These are phyloP conservation scores for Halictus quadricinctus DNA, from an alignment of 2,888 invertebrate species.

Conservation along the genomic window DNA sequence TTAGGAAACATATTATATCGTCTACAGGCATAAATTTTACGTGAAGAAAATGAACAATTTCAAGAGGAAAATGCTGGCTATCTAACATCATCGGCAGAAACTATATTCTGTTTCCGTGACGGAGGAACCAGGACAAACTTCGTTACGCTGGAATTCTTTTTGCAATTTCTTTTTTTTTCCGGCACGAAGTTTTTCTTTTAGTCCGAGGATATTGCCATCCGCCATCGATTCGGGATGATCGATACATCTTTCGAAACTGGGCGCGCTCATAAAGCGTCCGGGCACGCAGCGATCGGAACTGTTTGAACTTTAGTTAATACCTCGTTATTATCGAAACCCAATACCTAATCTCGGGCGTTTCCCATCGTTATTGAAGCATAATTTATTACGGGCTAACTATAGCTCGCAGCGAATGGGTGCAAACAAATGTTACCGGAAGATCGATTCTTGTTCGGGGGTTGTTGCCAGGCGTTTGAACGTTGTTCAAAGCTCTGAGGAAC, in stretches of 20 bases:
- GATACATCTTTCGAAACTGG: not conserved
- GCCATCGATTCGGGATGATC: not conserved
- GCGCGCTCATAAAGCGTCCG: conserved; percentile 1
- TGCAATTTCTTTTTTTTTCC: not conserved
- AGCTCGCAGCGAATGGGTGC: not conserved
- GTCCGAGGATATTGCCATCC: not conserved
- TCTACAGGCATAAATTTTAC: too few relatives aligned
- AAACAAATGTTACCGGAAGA: conserved; percentile 48
- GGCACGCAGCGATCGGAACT: conserved; percentile 19
- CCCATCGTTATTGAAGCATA: conserved; percentile 30
- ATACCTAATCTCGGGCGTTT: conserved; percentile 42
- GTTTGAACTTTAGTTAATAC: conserved; percentile 41
- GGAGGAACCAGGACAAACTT: not conserved
- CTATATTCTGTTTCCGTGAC: not conserved
- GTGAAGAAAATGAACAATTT: not conserved
- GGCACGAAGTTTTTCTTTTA: not conserved
- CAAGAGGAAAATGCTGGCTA: not conserved
- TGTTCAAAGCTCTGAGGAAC: conserved; percentile 23
- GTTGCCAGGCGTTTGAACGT: conserved; percentile 22
- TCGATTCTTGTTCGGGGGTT: conserved; percentile 35
- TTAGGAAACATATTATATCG: too few relatives aligned
- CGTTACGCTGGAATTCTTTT: not conserved
- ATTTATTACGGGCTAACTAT: conserved; percentile 43
- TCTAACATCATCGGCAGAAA: too few relatives aligned
- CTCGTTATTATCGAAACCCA: conserved; percentile 31